Conservation (phyloP, 2,797 vertebrate species). For the Girardinus metallicus region DNA sequence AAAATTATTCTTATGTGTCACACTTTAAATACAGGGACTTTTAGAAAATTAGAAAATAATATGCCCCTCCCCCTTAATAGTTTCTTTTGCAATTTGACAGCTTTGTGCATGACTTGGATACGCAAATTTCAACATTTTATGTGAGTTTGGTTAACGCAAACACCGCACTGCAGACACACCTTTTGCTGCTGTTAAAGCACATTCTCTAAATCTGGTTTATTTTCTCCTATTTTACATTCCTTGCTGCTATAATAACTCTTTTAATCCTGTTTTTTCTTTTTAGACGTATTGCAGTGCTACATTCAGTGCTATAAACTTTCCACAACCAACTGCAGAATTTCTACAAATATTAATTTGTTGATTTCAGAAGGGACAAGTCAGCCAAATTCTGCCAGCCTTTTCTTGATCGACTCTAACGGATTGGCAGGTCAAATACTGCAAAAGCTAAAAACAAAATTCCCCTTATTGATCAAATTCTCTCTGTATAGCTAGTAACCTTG, state of each 20-base stretch:
- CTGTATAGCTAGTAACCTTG: neutral
- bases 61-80: neutral
- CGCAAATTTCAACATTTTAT: neutral
- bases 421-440: neutral
- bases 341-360: neutral
- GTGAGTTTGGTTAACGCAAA: neutral
- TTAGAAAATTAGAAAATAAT: neutral
- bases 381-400: neutral
- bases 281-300: neutral
- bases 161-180: neutral
- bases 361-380: neutral
- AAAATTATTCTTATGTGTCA: neutral
- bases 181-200: neutral
- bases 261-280: neutral
- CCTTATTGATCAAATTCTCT: neutral
- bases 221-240: neutral
- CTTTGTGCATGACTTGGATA: neutral
- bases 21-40: too few relatives aligned
- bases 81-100: neutral
- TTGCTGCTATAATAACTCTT: neutral
- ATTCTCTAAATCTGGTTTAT: neutral
- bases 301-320: neutral
- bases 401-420: neutral
- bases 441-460: neutral
- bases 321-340: neutral